Percentiles rank a stretch among this genome's conserved stretches.
Evolutionary conservation across 2,888 invertebrate genomes (phyloP).

Genomic region (Drosophila rellima): DNA sequence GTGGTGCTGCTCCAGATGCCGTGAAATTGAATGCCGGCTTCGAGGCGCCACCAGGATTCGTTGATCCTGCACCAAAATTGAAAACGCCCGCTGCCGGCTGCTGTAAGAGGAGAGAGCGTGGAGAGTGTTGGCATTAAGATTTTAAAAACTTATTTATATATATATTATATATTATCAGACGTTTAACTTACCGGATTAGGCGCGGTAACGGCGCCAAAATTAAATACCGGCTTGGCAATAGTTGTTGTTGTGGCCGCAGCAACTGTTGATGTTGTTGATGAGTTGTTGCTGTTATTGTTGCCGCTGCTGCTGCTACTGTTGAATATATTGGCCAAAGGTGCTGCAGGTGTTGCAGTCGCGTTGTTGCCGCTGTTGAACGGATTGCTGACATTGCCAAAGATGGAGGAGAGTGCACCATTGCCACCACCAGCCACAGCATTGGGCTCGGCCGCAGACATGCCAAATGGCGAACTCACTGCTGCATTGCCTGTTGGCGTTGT

Average conservation of each 20-base stretch:
- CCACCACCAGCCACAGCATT: conserved; percentile 9
- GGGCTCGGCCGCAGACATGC: conserved; percentile 10
- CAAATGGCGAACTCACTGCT: conserved; percentile 33
- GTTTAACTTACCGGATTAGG: conserved; percentile 50
- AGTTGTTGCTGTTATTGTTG: conserved; percentile 17
- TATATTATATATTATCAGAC: no score
- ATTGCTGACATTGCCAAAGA: conserved; percentile 55
- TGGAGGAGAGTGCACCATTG: background rate
- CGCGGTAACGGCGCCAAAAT: conserved; percentile 69
- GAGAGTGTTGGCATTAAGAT: background rate
- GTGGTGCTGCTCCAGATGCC: conserved; percentile 27
- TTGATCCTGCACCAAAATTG: conserved; percentile 36
- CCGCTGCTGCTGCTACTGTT: conserved; percentile 14
- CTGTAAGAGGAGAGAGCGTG: background rate
- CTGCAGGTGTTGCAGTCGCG: conserved; percentile 10
- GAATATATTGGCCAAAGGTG: conserved; percentile 31
- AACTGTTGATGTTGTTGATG: conserved; percentile 19
- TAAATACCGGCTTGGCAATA: conserved; percentile 75
- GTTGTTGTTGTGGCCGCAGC: conserved; percentile 23
- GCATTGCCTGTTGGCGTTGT: conserved; percentile 20
- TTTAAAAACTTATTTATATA: no score
- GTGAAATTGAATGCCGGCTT: conserved; percentile 57
- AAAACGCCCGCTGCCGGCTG: conserved; percentile 38
- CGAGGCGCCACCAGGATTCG: conserved; percentile 10
- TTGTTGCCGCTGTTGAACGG: conserved; percentile 23